A percentile compares a stretch with the other conserved stretches of the same genome.
These are phyloP conservation scores for Diadema setosum DNA, from an alignment of 35 echinoderm and acorn worm genomes.

Conservation along the genomic window DNA sequence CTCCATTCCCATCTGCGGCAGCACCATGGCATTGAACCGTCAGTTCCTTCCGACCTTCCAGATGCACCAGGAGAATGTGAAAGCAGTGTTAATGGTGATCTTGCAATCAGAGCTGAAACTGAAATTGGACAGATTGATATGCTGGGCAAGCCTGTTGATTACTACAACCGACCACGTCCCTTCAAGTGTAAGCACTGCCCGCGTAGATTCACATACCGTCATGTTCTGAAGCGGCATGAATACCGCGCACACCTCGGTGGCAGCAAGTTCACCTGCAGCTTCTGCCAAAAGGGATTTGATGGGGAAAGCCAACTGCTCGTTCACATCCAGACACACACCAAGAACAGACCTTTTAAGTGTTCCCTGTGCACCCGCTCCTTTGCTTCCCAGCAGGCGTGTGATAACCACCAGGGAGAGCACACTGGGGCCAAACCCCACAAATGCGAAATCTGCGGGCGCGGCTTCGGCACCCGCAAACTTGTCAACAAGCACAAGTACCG, in stretches of 20 bases:
- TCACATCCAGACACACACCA: not conserved
- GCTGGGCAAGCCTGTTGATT: not conserved
- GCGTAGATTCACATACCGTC: not conserved
- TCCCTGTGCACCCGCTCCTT: not conserved
- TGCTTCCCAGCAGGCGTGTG: not conserved
- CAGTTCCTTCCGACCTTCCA: not conserved
- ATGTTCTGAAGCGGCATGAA: not conserved
- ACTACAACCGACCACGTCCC: not conserved
- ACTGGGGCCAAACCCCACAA: not conserved
- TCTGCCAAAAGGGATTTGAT: not conserved
- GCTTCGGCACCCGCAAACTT: not conserved
- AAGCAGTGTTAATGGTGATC: not conserved
- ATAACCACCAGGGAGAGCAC: not conserved
- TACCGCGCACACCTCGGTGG: not conserved
- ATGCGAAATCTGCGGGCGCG: not conserved
- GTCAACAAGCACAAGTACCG: not conserved
- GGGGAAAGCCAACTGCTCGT: not conserved
- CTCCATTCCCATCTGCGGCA: not conserved
- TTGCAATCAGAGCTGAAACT: not conserved
- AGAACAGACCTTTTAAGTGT: not conserved
- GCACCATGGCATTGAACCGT: not conserved
- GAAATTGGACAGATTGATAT: slow-evolving; percentile 1
- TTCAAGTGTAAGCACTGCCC: not conserved
- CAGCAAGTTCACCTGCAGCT: not conserved
- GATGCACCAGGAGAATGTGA: not conserved